A percentile compares a stretch with the other conserved stretches of the same genome.
These are phyloP conservation scores for Lerema accius DNA, from an alignment of 1,140 invertebrate species.

Conservation along the genomic window DNA sequence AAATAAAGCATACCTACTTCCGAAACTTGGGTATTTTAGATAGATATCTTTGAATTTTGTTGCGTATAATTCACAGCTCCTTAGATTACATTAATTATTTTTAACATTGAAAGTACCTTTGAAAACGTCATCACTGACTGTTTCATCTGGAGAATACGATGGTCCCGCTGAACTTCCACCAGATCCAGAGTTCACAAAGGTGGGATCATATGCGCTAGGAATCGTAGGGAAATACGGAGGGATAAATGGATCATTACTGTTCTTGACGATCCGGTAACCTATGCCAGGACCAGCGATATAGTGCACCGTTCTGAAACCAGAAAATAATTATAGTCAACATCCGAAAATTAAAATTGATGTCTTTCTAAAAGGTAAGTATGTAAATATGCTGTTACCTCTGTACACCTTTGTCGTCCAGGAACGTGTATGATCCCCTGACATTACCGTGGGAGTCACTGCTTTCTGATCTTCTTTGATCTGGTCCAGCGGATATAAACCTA, in stretches of 20 bases:
- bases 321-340: not conserved
- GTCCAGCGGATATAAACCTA: slow-evolving; percentile 87
- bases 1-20: no score
- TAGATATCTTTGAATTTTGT: no score
- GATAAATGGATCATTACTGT: slow-evolving; percentile 83
- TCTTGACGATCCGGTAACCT: slow-evolving; percentile 88
- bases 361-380: no score
- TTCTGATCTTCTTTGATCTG: slow-evolving; percentile 88
- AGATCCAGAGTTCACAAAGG: slow-evolving; percentile 71
- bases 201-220: slow-evolving; percentile 76
- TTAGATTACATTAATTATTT: no score
- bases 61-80: no score
- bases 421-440: slow-evolving; percentile 88
- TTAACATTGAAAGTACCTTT: slow-evolving; percentile 52
- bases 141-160: slow-evolving; percentile 61
- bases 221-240: slow-evolving; percentile 76
- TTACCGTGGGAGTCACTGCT: slow-evolving; percentile 86
- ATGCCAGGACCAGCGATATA: slow-evolving; percentile 90
- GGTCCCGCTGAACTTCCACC: slow-evolving; percentile 41
- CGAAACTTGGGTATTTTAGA: no score
- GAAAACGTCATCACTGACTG: slow-evolving; percentile 72
- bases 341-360: no score
- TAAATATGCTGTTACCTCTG: no score
- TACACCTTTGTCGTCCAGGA: slow-evolving; percentile 88
- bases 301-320: slow-evolving; percentile 83